These are phyloP conservation scores for Drosophila meridiana DNA, from an alignment of 2,888 invertebrate species.

Conservation along the genomic window DNA sequence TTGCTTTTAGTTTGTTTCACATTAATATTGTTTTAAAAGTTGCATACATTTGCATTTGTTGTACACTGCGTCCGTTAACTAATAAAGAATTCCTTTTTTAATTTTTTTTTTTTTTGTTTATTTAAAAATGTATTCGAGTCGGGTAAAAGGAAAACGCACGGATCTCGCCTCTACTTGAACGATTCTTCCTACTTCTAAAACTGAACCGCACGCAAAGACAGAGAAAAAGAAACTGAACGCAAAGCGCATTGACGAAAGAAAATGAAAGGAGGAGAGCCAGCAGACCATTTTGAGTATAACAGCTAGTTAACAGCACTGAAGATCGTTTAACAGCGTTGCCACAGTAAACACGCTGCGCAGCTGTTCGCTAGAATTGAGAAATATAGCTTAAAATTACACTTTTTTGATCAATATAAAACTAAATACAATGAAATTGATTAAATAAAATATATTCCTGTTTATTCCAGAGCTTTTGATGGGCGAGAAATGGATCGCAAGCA, in stretches of 20 bases:
- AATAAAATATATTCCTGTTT: constrained; percentile 27
- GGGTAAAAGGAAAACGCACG: constrained; percentile 65
- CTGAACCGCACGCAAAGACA: constrained; percentile 80
- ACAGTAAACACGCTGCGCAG: constrained; percentile 42
- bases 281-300: constrained; percentile 56
- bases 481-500: neutral
- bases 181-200: constrained; percentile 70
- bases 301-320: constrained; percentile 39
- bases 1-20: constrained; percentile 48
- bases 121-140: constrained; percentile 68
- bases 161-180: constrained; percentile 70
- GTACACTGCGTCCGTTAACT: constrained; percentile 50
- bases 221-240: constrained; percentile 81
- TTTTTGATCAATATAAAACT: constrained; percentile 4
- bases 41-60: constrained; percentile 53
- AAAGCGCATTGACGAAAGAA: constrained; percentile 55
- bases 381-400: constrained; percentile 10
- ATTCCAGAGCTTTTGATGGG: neutral
- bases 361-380: constrained; percentile 52
- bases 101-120: constrained; percentile 42
- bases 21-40: constrained; percentile 22
- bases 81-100: constrained; percentile 58
- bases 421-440: constrained; percentile 5
- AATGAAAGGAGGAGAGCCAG: constrained; percentile 42
- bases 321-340: constrained; percentile 61